These are phyloP conservation scores for Gobius niger DNA, from an alignment of 2,113 vertebrate genomes.

Conservation along the genomic window DNA sequence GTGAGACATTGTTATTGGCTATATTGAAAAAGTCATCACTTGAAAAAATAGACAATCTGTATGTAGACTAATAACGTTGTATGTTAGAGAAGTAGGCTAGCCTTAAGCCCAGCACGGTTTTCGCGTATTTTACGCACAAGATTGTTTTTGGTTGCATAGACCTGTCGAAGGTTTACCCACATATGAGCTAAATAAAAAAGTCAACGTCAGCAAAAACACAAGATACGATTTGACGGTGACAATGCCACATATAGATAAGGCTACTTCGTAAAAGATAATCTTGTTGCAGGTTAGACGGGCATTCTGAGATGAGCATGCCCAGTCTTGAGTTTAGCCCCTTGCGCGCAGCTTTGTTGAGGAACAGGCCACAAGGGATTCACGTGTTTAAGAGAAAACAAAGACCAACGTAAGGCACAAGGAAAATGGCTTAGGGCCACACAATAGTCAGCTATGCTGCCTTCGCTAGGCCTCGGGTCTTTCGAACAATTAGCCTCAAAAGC, in stretches of 20 bases:
- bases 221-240: constrained; percentile 27
- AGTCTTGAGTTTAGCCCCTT: constrained; percentile 43
- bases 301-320: constrained; percentile 39
- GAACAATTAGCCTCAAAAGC: constrained; percentile 42
- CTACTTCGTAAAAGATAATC: background rate
- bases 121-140: too few relatives aligned
- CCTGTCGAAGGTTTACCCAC: too few relatives aligned
- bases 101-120: too few relatives aligned
- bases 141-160: too few relatives aligned
- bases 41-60: too few relatives aligned
- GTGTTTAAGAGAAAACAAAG: constrained; percentile 54
- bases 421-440: constrained; percentile 42
- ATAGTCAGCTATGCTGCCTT: constrained; percentile 21
- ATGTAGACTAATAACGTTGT: too few relatives aligned
- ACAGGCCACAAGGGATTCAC: constrained; percentile 51
- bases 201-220: background rate
- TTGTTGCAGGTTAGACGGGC: constrained; percentile 18
- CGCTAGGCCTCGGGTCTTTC: constrained; percentile 27
- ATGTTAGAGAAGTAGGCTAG: too few relatives aligned
- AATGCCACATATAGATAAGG: constrained; percentile 5
- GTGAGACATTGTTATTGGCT: background rate
- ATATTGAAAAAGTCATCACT: background rate
- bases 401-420: constrained; percentile 30
- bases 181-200: too few relatives aligned
- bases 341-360: constrained; percentile 16